Evolutionary conservation across 1,140 invertebrate species (phyloP), one percentile per base, ranked within the genome.

Genomic region (Drosophila bifasciata): DNA sequence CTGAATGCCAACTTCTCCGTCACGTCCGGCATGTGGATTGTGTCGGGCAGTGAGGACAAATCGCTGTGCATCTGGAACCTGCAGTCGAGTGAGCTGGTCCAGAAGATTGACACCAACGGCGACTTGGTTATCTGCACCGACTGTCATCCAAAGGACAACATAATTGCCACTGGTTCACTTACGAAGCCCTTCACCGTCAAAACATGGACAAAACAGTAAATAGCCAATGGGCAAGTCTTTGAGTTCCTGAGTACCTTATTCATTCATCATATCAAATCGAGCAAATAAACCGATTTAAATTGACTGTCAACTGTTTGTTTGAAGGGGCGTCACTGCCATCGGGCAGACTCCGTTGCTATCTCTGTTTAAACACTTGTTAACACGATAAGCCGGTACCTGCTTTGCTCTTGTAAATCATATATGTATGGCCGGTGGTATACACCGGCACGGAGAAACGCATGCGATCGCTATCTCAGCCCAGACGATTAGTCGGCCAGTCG

Each of bases 31-130:
- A 88, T 75, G 40, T 86, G 81, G 81, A 71, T 86, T 2, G 69
- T 88, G 2, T 77, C 81, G 16, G 78, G 77, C 32, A 86, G 81
- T 48, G 83, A 88, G 56, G 81, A 86, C 6, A 32, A 48, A 1
- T 28, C 39, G 2, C 25, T 86, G 0, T 74, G 79, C 36, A 77
- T 86, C 11, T 86, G 81, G 81, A 75, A 68, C 45, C 56, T 86
- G 17, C 77, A 88, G 40, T 70, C 40, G 28, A 88, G 59, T 45
- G 50, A 88, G 46, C 41, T 86, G 6, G 83, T 78, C 11, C 81
- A 86, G 51, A 70, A 83, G 39, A 11, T 67, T 2, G 11, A 25
- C 7, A 72, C 81, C 0, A 49, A 74, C 3, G 17, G 51, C 3
- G 49, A 75, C 25, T 44, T 25, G 7, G 50, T 78, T 13, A 51